phyloP scores from a whole-genome alignment of 1,140 invertebrate genomes.

The Ceratosolen fusciceps region DNA sequence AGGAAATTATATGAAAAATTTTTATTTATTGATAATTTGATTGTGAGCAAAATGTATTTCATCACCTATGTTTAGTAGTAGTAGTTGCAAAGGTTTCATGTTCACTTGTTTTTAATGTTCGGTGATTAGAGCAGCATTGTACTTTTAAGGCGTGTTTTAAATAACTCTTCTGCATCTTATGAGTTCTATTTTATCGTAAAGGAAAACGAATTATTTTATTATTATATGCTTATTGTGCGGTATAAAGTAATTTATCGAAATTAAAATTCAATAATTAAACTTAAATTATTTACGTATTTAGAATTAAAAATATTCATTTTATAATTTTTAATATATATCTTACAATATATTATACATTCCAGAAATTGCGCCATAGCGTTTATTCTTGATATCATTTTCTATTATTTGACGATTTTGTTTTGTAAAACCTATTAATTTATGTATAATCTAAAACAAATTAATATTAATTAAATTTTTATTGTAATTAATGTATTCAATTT shows the following conservation, averaged over 20 bases:
- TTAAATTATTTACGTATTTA: no score
- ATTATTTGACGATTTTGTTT: slow-evolving; percentile 36
- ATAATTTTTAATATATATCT: slow-evolving; percentile 8
- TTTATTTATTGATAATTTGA: background rate
- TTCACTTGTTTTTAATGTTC: background rate
- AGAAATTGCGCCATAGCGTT: slow-evolving; percentile 52
- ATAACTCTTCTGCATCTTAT: slow-evolving; percentile 3
- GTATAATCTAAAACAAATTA: slow-evolving; percentile 51
- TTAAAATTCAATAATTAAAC: no score
- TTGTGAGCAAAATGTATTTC: background rate
- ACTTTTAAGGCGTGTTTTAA: background rate
- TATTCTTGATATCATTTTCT: slow-evolving; percentile 48
- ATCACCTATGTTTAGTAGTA: background rate
- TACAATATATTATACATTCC: slow-evolving; percentile 59
- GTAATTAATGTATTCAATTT: no score
- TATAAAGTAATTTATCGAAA: background rate
- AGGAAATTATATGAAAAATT: background rate
- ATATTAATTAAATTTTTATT: no score
- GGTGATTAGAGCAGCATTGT: background rate
- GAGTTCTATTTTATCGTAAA: slow-evolving; percentile 19
- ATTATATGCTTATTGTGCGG: background rate
- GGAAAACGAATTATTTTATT: background rate
- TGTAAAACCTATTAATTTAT: slow-evolving; percentile 48
- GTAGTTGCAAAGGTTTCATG: background rate
- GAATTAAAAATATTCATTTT: no score